phyloP scores from a whole-genome alignment of 1,140 invertebrate species.

The Glomeris maerens region DNA sequence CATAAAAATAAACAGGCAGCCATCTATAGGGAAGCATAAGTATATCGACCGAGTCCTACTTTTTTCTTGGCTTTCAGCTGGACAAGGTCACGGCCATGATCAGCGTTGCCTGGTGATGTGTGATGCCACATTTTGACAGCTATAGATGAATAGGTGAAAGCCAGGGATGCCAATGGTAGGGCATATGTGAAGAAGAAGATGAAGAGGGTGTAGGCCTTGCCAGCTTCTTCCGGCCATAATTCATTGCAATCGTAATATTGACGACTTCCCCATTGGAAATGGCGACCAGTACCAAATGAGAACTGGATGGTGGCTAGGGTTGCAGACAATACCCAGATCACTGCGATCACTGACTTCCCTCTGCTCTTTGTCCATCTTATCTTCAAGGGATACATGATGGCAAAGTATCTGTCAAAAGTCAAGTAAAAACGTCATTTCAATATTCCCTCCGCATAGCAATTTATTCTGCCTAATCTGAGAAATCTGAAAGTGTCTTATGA shows the following conservation, averaged over 20 bases:
- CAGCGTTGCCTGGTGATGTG: constrained; percentile 36
- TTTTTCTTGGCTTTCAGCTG: constrained; percentile 37
- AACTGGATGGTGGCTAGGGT: constrained; percentile 33
- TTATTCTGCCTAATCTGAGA: too few relatives aligned
- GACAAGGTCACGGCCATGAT: constrained; percentile 32
- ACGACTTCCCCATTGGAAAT: constrained; percentile 21
- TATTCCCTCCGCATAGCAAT: too few relatives aligned
- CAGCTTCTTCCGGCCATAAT: constrained; percentile 22
- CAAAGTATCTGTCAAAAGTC: constrained; percentile 29
- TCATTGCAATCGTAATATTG: constrained; percentile 29
- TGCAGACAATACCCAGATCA: constrained; percentile 35
- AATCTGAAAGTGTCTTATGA: too few relatives aligned
- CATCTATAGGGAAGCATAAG: too few relatives aligned
- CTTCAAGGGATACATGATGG: constrained; percentile 31
- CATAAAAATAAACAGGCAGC: too few relatives aligned
- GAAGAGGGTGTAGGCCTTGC: constrained; percentile 32
- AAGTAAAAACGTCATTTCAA: too few relatives aligned
- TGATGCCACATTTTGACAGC: constrained; percentile 32
- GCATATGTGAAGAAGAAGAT: constrained; percentile 37
- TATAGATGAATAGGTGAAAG: constrained; percentile 34
- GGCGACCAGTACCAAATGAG: constrained; percentile 27
- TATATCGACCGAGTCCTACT: too few relatives aligned
- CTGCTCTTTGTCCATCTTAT: constrained; percentile 25
- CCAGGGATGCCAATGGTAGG: constrained; percentile 35
- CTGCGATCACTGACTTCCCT: constrained; percentile 24